Conservation (phyloP, 92 coral and sea anemone genomes). For the Heliopora coerulea region DNA sequence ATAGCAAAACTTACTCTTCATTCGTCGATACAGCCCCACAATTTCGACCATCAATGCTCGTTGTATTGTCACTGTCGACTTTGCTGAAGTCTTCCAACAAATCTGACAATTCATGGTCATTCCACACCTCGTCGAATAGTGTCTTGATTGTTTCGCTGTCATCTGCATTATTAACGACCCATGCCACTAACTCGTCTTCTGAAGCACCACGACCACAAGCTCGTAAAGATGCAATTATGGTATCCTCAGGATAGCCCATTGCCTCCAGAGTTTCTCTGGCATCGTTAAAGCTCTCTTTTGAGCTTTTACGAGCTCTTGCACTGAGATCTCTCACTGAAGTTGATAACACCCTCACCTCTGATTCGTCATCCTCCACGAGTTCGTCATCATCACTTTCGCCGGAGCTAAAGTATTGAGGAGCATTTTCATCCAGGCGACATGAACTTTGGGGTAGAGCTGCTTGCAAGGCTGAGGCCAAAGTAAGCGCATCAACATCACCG, state of each 20-base stretch:
- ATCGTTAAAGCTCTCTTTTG: too few species aligned
- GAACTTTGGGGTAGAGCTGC: neutral
- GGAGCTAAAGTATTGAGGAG: too few species aligned
- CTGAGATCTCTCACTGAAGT: too few species aligned
- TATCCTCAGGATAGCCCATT: too few species aligned
- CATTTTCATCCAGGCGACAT: neutral
- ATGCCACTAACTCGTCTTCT: constrained; percentile 28
- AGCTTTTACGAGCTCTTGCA: too few species aligned
- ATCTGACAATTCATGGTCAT: constrained; percentile 47
- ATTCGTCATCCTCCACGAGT: neutral
- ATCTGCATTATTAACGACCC: constrained; percentile 54
- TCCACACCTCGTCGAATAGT: constrained; percentile 57
- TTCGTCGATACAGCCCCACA: too few species aligned
- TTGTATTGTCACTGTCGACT: too few species aligned
- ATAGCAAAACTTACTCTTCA: too few species aligned
- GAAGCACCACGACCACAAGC: too few species aligned
- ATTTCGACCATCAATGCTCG: too few species aligned
- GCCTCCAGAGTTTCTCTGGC: too few species aligned
- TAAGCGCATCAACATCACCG: constrained; percentile 55
- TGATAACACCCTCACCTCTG: constrained; percentile 33
- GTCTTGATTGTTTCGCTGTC: constrained; percentile 46
- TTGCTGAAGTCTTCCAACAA: constrained; percentile 26
- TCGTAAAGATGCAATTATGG: too few species aligned
- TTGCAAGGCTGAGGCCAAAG: constrained; percentile 25
- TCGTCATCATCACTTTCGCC: neutral